Percentiles rank a stretch among this genome's conserved stretches.
These are phyloP conservation scores for Periplaneta americana DNA, from an alignment of 1,140 invertebrate species.

Conservation along the genomic window DNA sequence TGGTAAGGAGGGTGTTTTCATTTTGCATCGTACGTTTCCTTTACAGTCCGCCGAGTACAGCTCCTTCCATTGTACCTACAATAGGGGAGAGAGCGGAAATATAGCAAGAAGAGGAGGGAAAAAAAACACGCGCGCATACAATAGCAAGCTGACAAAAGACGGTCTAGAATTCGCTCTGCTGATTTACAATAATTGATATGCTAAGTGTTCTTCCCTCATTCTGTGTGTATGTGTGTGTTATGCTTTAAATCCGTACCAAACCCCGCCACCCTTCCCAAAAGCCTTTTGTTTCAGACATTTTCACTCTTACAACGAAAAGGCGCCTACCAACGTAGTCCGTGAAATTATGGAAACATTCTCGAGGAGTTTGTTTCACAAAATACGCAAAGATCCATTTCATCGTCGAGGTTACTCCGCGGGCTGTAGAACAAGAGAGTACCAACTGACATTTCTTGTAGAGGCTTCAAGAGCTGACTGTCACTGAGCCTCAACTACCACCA, in stretches of 20 bases:
- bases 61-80: neutral
- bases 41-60: neutral
- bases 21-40: neutral
- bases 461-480: too few species aligned
- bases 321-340: neutral
- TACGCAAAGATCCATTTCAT: neutral
- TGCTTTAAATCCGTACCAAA: neutral
- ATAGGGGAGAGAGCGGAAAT: neutral
- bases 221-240: neutral
- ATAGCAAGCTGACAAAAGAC: neutral
- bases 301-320: neutral
- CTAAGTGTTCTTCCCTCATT: neutral
- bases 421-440: neutral
- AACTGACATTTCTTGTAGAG: neutral
- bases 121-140: neutral
- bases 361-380: neutral
- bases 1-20: neutral
- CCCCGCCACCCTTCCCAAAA: neutral
- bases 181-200: neutral
- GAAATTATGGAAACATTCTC: neutral
- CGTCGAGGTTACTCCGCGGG: neutral
- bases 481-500: too few species aligned
- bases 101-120: neutral
- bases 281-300: neutral
- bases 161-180: neutral